Base-by-base conservation (phyloP, 2,888 invertebrate species). In the Drosophila dives region DNA sequence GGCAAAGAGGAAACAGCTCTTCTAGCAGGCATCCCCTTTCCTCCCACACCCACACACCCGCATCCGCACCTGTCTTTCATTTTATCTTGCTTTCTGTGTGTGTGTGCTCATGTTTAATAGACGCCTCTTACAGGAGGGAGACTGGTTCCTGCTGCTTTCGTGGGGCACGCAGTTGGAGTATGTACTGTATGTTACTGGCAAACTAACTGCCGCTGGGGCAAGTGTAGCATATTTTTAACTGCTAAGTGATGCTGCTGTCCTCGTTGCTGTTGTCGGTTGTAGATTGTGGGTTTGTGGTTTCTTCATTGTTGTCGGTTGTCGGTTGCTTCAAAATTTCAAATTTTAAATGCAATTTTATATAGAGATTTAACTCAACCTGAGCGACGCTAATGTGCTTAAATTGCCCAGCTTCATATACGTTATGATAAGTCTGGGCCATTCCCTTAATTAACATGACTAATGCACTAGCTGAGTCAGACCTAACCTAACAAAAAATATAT, bases 381-480 rank as follows among this genome's bases (percentile, higher is more conserved):
- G 63, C 55, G 56, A 49, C 42, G 58, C 62, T 67, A 75, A 76
- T 72, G 75, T 81, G 66, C 66, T 64, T 79, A 63, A 71, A 54
- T 55, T 48, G 50, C 60, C 40, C 58, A 61, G 61, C 42, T 59
- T 40, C 50, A 42, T 48, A 77, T 60, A 69, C 65, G 67, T 83
- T 75, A 83, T 73, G 72, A 72, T 86, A 83, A 76, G 66, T 40
- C 49, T 11, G 61, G 59, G 59, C 64, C 64, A 33, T 65, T 65
- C 67, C 79, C 77, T 71, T 86, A 84, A 86, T 86, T 86, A 84
- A 72, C 73, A 84, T 86, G 84, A 84, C 75, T 84, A 84, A 84
- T 86, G 73, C 81, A 80, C 78, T 63, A 70, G 81, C 84, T 72
- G 75, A 83, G 75, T 86, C 84, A 83, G 72, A 60, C 56, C 53